phyloP scores from a whole-genome alignment of 2,888 invertebrate species.

The Polymixis lichenea region DNA sequence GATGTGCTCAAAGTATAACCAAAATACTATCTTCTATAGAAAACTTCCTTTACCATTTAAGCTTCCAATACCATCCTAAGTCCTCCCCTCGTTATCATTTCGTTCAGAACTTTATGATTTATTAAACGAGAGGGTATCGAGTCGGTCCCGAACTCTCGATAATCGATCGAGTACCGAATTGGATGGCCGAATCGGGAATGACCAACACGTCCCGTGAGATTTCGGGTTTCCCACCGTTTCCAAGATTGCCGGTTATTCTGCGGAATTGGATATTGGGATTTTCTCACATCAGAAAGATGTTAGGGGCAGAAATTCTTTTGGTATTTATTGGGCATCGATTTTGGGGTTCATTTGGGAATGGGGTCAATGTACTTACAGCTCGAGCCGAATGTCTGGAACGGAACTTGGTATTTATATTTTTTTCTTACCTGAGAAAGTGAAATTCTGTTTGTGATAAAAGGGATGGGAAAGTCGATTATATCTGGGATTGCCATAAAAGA shows the following conservation, averaged over 20 bases:
- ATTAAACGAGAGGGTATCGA: slow-evolving; percentile 39
- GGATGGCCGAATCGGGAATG: slow-evolving; percentile 47
- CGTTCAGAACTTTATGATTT: slow-evolving; percentile 50
- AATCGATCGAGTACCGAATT: slow-evolving; percentile 56
- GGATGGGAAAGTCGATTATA: background rate
- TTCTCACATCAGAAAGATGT: slow-evolving; percentile 32
- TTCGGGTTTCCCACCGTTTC: slow-evolving; percentile 36
- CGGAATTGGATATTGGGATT: slow-evolving; percentile 52
- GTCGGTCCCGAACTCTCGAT: slow-evolving; percentile 38
- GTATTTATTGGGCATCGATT: slow-evolving; percentile 45
- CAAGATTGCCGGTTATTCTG: slow-evolving; percentile 55
- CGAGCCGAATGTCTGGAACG: background rate
- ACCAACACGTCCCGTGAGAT: slow-evolving; percentile 47
- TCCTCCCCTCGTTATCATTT: slow-evolving; percentile 20
- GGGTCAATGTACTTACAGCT: background rate
- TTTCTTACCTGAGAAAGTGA: no score
- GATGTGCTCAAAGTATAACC: background rate
- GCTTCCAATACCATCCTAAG: slow-evolving; percentile 21
- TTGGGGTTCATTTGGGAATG: slow-evolving; percentile 25
- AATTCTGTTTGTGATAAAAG: background rate
- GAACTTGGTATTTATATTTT: background rate
- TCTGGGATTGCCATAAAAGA: background rate
- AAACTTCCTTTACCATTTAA: slow-evolving; percentile 26
- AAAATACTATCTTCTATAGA: background rate
- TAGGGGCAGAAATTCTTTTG: slow-evolving; percentile 22